These are phyloP conservation scores for Scalopus aquaticus DNA, from an alignment of 2,113 vertebrate species.

Conservation along the genomic window DNA sequence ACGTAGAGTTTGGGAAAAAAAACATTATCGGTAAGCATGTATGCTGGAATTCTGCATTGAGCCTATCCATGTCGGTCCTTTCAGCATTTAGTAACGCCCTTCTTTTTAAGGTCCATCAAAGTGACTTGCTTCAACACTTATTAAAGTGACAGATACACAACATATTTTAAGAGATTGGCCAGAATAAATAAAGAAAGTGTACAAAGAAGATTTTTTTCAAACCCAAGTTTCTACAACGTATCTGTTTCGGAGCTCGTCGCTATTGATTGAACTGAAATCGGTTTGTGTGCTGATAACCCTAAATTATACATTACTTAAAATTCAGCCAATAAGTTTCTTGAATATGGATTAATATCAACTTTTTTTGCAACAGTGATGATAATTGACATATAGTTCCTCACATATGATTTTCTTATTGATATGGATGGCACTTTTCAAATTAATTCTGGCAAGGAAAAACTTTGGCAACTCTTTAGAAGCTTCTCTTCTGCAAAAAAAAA, in stretches of 20 bases:
- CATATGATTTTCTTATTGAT: slow-evolving; percentile 22
- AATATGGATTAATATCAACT: background rate
- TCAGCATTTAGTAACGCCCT: background rate
- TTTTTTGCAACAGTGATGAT: background rate
- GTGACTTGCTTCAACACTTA: too few relatives aligned
- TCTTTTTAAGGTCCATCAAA: background rate
- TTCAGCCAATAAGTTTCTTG: background rate
- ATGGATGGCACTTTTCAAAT: slow-evolving; percentile 41
- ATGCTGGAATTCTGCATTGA: background rate
- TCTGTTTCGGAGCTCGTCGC: background rate
- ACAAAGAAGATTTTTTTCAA: background rate
- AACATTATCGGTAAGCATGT: background rate
- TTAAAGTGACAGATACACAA: background rate
- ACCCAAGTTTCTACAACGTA: background rate
- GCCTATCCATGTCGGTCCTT: background rate
- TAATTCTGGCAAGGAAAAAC: background rate
- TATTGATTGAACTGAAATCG: background rate
- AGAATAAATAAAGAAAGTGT: background rate
- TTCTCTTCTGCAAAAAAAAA: background rate
- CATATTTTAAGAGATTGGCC: background rate
- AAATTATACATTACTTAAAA: background rate
- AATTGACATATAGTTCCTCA: background rate
- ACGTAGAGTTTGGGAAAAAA: background rate
- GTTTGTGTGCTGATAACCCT: background rate
- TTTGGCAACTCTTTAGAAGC: background rate